phyloP scores from a whole-genome alignment of 1,140 invertebrate genomes.

The Vanessa tameamea region DNA sequence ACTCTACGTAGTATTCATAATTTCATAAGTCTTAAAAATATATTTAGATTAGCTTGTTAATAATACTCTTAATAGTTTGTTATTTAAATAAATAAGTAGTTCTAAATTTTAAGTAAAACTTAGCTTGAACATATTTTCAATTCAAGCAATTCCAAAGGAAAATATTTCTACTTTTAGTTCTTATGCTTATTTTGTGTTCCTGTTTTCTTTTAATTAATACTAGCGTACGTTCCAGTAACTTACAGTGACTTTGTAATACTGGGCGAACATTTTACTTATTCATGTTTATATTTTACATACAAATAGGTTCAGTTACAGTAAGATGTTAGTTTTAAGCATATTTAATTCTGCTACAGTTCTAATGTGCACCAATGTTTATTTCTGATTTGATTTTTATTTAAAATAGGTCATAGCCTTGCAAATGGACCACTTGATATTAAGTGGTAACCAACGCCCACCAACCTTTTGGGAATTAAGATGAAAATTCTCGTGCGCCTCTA shows the following conservation, averaged over 20 bases:
- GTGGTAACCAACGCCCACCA: no score
- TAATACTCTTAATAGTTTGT: no score
- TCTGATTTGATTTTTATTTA: neutral
- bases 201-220: slow-evolving; percentile 46
- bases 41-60: no score
- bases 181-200: slow-evolving; percentile 35
- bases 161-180: slow-evolving; percentile 34
- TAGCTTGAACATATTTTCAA: neutral
- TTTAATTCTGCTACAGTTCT: neutral
- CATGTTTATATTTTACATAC: slow-evolving; percentile 6
- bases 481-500: no score
- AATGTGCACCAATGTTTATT: neutral
- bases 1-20: no score
- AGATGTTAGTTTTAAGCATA: neutral
- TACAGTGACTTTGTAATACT: slow-evolving; percentile 27
- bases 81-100: no score
- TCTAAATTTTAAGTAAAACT: slow-evolving; percentile 14
- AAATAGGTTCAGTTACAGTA: neutral
- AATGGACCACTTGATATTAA: no score
- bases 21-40: no score
- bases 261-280: slow-evolving; percentile 5
- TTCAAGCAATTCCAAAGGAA: neutral
- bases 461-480: no score
- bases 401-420: no score
- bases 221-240: slow-evolving; percentile 18